Base-by-base conservation (phyloP, 35 echinoderm and acorn worm genomes). In the Apostichopus californicus region DNA sequence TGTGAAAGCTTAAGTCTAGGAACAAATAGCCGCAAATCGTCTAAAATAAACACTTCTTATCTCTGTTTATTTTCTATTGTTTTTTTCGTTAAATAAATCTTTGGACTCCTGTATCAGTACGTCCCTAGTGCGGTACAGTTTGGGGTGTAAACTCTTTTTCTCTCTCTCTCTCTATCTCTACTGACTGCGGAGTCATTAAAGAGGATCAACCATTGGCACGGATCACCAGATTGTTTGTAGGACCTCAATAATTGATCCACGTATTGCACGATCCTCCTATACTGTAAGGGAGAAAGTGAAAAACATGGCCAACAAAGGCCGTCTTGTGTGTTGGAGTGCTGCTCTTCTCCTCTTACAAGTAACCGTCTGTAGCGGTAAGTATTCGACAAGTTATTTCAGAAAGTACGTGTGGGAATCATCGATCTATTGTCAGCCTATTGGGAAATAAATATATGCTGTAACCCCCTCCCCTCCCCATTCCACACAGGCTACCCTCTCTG, bases 31-130 rank as follows among this genome's bases (percentile, higher is more conserved):
- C 14, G 6, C 14, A 58, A 58, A 58, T 58, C 54, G 11, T 5
- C 13, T 85, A 14, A 85, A 55, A 58, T 11, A 85, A 85, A 85
- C 81, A 21, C 14, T n/a, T 85, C 34, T 46, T 58, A 85, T 85
- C 81, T 56, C 20, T 85, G 57, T 21, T 59, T 55, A 85, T 20
- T 58, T 58, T 85, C 81, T 21, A 85, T 85, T 85, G 81, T 85
- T 85, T 85, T 85, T 85, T 4, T 34, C 58, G 58, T 58, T n/a
- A 20, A 57, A 59, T 85, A 54, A 85, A 55, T 85, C 81, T 85
- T 85, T 85, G 81, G 81, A 85, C 81, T 85, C 58, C 81, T 58
- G 81, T 85, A 85, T 55, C 81, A 85, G 24, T 55, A 56, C 81
- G 81, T 85, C 81, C 81, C 55, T 23, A 85, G 81, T 59, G 9